Percentiles rank a stretch among this genome's conserved stretches.
Conservation (phyloP, 53 echinoderm and acorn worm species). For the Echinarachnius parma region DNA sequence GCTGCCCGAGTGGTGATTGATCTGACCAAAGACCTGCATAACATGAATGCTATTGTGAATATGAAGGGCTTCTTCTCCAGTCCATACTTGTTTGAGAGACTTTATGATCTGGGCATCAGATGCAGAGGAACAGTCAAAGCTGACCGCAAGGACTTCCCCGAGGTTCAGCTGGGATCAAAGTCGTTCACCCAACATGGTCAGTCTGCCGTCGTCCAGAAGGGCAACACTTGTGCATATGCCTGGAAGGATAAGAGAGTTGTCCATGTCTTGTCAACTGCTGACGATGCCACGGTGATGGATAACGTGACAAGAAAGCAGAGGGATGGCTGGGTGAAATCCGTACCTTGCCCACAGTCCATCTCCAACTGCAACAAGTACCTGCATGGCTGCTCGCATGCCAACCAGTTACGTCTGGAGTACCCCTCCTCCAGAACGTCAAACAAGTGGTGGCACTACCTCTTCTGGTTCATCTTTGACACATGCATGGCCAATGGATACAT, state of each 20-base stretch:
- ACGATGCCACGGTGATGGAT: constrained; percentile 35
- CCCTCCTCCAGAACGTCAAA: constrained; percentile 39
- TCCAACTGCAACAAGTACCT: constrained; percentile 41
- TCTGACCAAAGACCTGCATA: constrained; percentile 41
- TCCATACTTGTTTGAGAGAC: constrained; percentile 29
- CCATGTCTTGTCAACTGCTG: constrained; percentile 38
- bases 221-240: constrained; percentile 28
- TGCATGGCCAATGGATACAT: constrained; percentile 40
- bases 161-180: constrained; percentile 40
- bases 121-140: constrained; percentile 34
- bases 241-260: constrained; percentile 45
- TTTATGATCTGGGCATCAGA: constrained; percentile 34
- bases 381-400: constrained; percentile 31
- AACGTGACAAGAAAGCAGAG: constrained; percentile 38
- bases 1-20: constrained; percentile 29
- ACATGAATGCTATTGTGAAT: constrained; percentile 28
- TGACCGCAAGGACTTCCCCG: constrained; percentile 40
- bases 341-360: constrained; percentile 32
- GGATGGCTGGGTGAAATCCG: constrained; percentile 40
- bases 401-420: constrained; percentile 38
- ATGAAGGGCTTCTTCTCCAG: constrained; percentile 38
- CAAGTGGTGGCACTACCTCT: constrained; percentile 43
- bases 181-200: constrained; percentile 42
- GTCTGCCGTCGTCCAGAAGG: constrained; percentile 38
- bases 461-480: constrained; percentile 46